Evolutionary conservation across 2,888 invertebrate genomes (phyloP).

Genomic region (Cephus nigrinus): DNA sequence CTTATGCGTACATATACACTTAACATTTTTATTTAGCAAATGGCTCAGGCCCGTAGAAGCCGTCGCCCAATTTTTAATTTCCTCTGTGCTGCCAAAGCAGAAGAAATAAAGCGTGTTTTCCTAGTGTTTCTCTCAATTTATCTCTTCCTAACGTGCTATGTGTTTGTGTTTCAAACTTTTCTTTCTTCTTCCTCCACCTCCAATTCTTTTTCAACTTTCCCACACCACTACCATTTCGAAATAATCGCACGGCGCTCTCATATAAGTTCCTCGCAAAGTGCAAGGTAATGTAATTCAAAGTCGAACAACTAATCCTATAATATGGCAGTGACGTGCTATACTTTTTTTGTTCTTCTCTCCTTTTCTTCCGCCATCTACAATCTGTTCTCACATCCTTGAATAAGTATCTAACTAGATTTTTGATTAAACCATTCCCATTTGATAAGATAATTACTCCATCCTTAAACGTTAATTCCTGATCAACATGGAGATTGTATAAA

Average conservation of each 20-base stretch:
- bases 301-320: constrained; percentile 27
- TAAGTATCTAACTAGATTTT: constrained; percentile 15
- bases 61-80: constrained; percentile 31
- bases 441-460: constrained; percentile 10
- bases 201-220: constrained; percentile 12
- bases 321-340: constrained; percentile 44
- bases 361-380: constrained; percentile 9
- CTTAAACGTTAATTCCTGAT: neutral
- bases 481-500: constrained; percentile 1
- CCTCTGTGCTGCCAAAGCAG: constrained; percentile 26
- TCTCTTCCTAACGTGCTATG: constrained; percentile 28
- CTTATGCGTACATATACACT: constrained; percentile 31
- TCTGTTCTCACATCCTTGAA: constrained; percentile 26
- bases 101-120: constrained; percentile 26
- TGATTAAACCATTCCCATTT: constrained; percentile 28
- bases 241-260: constrained; percentile 27
- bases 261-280: constrained; percentile 14
- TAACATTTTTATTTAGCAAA: constrained; percentile 28
- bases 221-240: constrained; percentile 5
- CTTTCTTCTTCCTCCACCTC: constrained; percentile 11
- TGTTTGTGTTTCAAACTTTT: constrained; percentile 20
- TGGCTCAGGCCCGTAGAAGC: constrained; percentile 33
- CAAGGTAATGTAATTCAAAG: constrained; percentile 17
- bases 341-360: constrained; percentile 17
- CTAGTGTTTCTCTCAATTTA: neutral